phyloP scores from a whole-genome alignment of 1,140 invertebrate genomes.

The Trigoniulus corallinus region DNA sequence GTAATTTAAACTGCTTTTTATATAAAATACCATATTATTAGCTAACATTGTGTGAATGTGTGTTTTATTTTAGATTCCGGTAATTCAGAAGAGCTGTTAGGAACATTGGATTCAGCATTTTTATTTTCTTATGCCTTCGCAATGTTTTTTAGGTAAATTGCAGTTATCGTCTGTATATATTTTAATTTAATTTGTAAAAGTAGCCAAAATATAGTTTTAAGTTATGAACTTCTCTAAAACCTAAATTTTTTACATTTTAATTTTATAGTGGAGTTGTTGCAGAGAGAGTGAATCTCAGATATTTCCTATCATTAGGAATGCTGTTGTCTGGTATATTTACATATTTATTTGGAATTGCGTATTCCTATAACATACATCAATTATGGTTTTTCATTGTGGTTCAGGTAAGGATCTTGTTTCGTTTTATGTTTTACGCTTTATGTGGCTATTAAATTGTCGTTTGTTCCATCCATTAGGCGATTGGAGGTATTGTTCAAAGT shows the following conservation, averaged over 20 bases:
- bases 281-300: constrained; percentile 75
- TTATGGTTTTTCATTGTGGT: constrained; percentile 70
- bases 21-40: not conserved
- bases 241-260: constrained; percentile 9
- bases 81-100: constrained; percentile 64
- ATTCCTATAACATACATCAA: constrained; percentile 61
- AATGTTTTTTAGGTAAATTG: constrained; percentile 68
- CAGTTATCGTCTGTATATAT: too few relatives aligned
- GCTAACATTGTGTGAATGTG: not conserved
- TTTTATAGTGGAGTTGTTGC: constrained; percentile 64
- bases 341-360: constrained; percentile 77
- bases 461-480: constrained; percentile 33
- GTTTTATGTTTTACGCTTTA: constrained; percentile 7
- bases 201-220: too few relatives aligned
- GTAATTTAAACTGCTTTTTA: constrained; percentile 15
- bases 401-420: constrained; percentile 55
- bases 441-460: constrained; percentile 11
- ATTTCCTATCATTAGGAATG: constrained; percentile 82
- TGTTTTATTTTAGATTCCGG: constrained; percentile 44
- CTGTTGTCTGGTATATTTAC: constrained; percentile 69
- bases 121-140: constrained; percentile 80
- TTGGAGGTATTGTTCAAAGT: constrained; percentile 72
- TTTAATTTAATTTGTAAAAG: too few relatives aligned
- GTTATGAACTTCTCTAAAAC: too few relatives aligned
- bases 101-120: constrained; percentile 77